Evolutionary conservation across 2,113 vertebrate species (phyloP).

Genomic region (Phyllostomus discolor): DNA sequence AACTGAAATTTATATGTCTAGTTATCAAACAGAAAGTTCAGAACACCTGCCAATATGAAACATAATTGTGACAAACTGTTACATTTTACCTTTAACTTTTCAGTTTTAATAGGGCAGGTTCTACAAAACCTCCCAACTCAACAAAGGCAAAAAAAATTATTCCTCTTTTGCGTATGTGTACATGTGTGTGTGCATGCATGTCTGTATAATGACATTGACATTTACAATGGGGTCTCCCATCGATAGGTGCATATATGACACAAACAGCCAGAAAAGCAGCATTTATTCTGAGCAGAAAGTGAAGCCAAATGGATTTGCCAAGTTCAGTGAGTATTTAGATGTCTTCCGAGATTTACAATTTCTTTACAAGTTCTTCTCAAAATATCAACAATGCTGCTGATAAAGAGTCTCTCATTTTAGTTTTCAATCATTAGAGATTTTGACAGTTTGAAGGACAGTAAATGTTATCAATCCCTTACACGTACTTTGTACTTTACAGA

Average conservation of each 20-base stretch:
- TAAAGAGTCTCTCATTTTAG: not conserved
- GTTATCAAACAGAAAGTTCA: slow-evolving; percentile 91
- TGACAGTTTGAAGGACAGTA: not conserved
- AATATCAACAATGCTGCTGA: not conserved
- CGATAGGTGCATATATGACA: not conserved
- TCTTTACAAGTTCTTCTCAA: not conserved
- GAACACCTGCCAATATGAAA: slow-evolving; percentile 87
- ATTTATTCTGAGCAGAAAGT: not conserved
- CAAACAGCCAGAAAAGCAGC: not conserved
- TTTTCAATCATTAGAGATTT: not conserved
- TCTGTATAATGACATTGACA: not conserved
- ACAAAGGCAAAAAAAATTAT: not conserved
- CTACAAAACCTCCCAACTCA: slow-evolving; percentile 16
- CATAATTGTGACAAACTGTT: slow-evolving; percentile 89
- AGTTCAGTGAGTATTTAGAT: not conserved
- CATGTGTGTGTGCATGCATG: not conserved
- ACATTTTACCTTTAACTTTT: slow-evolving; percentile 86
- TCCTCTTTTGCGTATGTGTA: not conserved
- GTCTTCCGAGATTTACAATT: not conserved
- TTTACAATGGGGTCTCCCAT: not conserved
- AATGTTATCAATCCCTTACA: not conserved
- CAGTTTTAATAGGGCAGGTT: slow-evolving; percentile 64
- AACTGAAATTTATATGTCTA: slow-evolving; percentile 90
- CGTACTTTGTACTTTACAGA: not conserved
- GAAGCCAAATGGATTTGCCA: not conserved